phyloP scores from a whole-genome alignment of 2,888 invertebrate genomes.

The Anoplius nigerrimus region DNA sequence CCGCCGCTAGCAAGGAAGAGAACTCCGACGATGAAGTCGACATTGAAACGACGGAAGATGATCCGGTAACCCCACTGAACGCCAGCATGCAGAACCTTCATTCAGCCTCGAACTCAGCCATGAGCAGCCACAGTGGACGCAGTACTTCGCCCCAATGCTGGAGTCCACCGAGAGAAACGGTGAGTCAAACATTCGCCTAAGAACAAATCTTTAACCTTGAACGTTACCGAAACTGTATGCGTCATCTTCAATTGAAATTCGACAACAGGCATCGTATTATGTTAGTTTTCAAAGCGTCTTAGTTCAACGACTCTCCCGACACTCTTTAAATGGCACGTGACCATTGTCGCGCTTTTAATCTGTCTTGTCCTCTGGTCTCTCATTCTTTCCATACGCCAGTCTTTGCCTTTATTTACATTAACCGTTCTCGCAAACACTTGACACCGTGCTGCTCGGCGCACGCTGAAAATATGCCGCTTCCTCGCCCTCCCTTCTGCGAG shows the following conservation, averaged over 20 bases:
- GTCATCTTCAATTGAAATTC: no score
- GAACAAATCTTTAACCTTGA: no score
- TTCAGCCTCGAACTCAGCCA: slow-evolving; percentile 60
- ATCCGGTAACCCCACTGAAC: slow-evolving; percentile 71
- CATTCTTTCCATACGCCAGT: slow-evolving; percentile 28
- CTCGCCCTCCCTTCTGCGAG: neutral
- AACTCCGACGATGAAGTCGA: slow-evolving; percentile 90
- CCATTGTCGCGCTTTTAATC: slow-evolving; percentile 38
- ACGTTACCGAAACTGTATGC: no score
- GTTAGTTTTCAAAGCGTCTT: neutral
- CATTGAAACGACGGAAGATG: slow-evolving; percentile 91
- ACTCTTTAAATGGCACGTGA: slow-evolving; percentile 40
- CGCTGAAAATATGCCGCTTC: no score
- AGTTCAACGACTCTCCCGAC: slow-evolving; percentile 22
- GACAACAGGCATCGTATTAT: no score
- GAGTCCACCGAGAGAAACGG: slow-evolving; percentile 77
- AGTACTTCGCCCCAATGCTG: slow-evolving; percentile 72
- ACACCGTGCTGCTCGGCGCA: slow-evolving; percentile 8
- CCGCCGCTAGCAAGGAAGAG: slow-evolving; percentile 76
- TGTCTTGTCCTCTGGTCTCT: slow-evolving; percentile 20
- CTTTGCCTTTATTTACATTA: neutral
- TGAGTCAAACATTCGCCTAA: slow-evolving; percentile 60
- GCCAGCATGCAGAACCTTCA: slow-evolving; percentile 58
- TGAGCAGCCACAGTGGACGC: slow-evolving; percentile 65
- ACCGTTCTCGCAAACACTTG: slow-evolving; percentile 46